Evolutionary conservation across 2,888 invertebrate genomes (phyloP).

Genomic region (Eupithecia inturbata): DNA sequence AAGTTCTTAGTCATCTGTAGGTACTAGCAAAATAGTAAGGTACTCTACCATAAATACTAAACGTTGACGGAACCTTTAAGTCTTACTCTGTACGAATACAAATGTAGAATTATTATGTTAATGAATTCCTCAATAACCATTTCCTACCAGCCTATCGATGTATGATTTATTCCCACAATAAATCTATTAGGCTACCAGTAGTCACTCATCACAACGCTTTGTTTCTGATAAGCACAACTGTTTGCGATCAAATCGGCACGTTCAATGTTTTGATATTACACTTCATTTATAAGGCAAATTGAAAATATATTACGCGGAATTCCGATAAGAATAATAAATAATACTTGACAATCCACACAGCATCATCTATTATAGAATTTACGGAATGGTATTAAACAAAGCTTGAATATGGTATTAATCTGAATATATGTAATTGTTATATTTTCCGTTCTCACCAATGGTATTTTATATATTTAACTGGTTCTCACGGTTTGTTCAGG

Average conservation of each 20-base stretch:
- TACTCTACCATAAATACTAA: no score
- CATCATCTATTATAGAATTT: no score
- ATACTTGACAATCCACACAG: no score
- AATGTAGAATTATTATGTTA: slow-evolving; percentile 6
- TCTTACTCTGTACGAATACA: neutral
- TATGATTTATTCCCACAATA: slow-evolving; percentile 58
- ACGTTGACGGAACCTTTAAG: neutral
- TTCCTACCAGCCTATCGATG: slow-evolving; percentile 12
- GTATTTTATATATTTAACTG: no score
- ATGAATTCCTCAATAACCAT: slow-evolving; percentile 9
- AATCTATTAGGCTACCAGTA: slow-evolving; percentile 54
- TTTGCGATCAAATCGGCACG: slow-evolving; percentile 30
- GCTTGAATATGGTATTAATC: neutral
- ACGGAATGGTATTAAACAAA: neutral
- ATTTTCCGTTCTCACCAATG: no score
- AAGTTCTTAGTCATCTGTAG: no score
- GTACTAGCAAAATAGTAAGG: neutral
- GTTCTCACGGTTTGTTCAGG: no score
- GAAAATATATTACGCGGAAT: neutral
- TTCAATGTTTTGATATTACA: slow-evolving; percentile 26
- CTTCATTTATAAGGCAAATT: neutral
- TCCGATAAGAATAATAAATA: neutral
- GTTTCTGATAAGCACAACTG: slow-evolving; percentile 47
- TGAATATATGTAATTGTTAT: neutral
- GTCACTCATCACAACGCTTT: slow-evolving; percentile 46